These are phyloP conservation scores for Lycopodina hypogea DNA, from an alignment of 37 sponge, comb jelly and placozoan species.

Conservation along the genomic window DNA sequence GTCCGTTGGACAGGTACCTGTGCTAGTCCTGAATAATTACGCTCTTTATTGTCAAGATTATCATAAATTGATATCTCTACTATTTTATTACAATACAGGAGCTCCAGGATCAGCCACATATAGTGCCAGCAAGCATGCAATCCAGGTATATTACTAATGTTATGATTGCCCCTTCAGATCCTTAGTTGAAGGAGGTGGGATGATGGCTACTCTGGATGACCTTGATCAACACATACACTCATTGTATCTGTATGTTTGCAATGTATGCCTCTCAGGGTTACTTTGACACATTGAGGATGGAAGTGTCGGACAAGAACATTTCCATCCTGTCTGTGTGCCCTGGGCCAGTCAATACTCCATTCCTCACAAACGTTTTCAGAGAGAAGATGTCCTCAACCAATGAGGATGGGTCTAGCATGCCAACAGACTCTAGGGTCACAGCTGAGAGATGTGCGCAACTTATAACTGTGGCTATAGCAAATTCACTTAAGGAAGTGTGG, in stretches of 20 bases:
- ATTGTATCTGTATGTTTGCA: not conserved
- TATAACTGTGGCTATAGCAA: constrained; percentile 83
- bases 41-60: too few relatives aligned
- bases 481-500: constrained; percentile 83
- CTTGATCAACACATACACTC: too few relatives aligned
- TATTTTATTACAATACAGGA: constrained; percentile 40
- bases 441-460: constrained; percentile 78
- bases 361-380: constrained; percentile 17
- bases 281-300: constrained; percentile 85
- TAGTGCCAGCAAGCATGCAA: constrained; percentile 86
- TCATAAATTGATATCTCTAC: too few relatives aligned
- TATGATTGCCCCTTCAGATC: too few relatives aligned
- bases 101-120: constrained; percentile 79
- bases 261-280: too few relatives aligned
- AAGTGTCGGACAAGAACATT: constrained; percentile 62
- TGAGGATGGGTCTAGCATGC: not conserved
- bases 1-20: too few relatives aligned
- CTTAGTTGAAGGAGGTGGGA: too few relatives aligned
- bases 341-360: constrained; percentile 75
- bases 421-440: constrained; percentile 22
- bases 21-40: too few relatives aligned
- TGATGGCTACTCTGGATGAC: too few relatives aligned
- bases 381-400: not conserved
- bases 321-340: constrained; percentile 78
- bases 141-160: constrained; percentile 46